Evolutionary conservation across 2,888 invertebrate genomes (phyloP).

Genomic region (Villa cingulata): DNA sequence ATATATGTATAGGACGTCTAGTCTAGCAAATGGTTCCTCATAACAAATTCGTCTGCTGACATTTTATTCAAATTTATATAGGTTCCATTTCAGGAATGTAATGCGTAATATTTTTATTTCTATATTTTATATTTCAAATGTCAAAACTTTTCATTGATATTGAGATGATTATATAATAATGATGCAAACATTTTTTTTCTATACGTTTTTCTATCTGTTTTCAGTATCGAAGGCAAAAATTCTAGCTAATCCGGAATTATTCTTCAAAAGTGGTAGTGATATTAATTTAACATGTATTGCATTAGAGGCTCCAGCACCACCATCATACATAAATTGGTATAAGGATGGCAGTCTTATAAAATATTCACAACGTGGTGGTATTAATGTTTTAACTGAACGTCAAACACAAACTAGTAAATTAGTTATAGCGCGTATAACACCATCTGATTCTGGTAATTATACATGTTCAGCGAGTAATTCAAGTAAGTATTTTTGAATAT

Average conservation of each 20-base stretch:
- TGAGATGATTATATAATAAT: no score
- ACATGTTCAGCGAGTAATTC: slow-evolving; percentile 79
- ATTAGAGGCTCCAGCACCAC: slow-evolving; percentile 51
- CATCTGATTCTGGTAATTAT: slow-evolving; percentile 75
- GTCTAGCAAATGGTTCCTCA: no score
- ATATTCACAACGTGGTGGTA: slow-evolving; percentile 73
- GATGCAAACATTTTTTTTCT: no score
- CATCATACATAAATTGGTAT: slow-evolving; percentile 71
- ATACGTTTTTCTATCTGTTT: background rate
- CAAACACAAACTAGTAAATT: slow-evolving; percentile 73
- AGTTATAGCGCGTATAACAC: slow-evolving; percentile 67
- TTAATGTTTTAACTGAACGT: slow-evolving; percentile 76
- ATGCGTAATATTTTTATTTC: no score
- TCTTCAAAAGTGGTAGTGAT: slow-evolving; percentile 80
- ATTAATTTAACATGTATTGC: slow-evolving; percentile 84
- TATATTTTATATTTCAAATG: no score
- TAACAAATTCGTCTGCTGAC: no score
- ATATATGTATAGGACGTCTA: no score
- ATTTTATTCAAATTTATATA: no score
- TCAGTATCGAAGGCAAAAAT: slow-evolving; percentile 82
- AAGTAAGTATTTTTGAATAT: no score
- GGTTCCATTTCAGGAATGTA: no score
- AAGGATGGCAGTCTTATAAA: slow-evolving; percentile 70
- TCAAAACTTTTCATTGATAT: no score
- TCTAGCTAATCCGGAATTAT: slow-evolving; percentile 69